Evolutionary conservation across 2,797 vertebrate species (phyloP), one percentile per base, ranked within the genome.

Genomic region (Gambelia wislizenii): DNA sequence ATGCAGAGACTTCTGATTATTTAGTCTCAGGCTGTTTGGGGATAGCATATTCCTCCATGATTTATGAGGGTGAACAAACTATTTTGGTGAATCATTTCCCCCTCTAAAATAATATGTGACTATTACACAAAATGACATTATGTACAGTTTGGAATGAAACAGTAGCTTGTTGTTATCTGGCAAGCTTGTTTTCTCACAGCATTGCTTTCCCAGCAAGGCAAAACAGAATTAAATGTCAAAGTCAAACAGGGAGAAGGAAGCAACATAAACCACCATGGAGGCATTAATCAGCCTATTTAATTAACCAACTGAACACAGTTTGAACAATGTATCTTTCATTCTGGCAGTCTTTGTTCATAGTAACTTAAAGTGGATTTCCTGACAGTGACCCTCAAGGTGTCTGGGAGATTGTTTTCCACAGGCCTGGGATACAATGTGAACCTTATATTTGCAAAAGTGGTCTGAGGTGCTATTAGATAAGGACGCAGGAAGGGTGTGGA

Each of bases 201-300:
- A 84, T 83, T 92, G 84, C 90, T 89, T 89, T 93, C 93, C 89
- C 84, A 88, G 84, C 52, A 85, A 85, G 90, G 88, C 86, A 89
- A 86, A 42, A 88, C 59, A 87, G 82, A 96, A 93, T 88, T 85
- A 94, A 93, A 95, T 90, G 89, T 86, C 13, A 77, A 92, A 91
- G 81, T 70, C 92, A 92, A 77, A 70, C 93, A 85, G 90, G 88
- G 89, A 93, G 88, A 92, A 30, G 4, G 74, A 1, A 87, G 84
- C 70, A 90, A 94, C 90, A 77, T 89, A 75, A 91, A 81, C 88
- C 91, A 90, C 91, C 64, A 75, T 64, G 44, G 1, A 1, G 85
- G 49, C 78, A 89, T 92, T 96, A 95, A 96, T 95, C 93, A 94
- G 92, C 80, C 86, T 92, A 89, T 94, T 96, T 94, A 96, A 97